A percentile compares a stretch with the other conserved stretches of the same genome.
These are phyloP conservation scores for Calyptomena viridis DNA, from an alignment of 2,113 vertebrate species.

Conservation along the genomic window DNA sequence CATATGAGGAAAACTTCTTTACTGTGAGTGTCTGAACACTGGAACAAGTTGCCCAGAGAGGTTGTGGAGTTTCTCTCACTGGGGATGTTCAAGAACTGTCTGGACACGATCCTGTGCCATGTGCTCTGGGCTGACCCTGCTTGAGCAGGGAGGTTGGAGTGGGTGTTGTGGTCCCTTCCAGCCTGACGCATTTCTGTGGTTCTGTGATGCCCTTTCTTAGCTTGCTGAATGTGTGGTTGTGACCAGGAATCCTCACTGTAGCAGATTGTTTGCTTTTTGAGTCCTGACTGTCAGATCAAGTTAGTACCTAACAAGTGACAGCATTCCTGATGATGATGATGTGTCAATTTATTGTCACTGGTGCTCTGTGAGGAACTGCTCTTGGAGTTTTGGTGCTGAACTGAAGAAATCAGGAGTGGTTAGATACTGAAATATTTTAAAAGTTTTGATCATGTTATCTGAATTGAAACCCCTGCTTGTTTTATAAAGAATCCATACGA, in stretches of 20 bases:
- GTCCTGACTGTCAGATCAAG: not conserved
- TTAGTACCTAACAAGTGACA: not conserved
- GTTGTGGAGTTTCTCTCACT: not conserved
- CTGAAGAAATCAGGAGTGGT: not conserved
- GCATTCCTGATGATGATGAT: not conserved
- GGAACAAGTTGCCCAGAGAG: not conserved
- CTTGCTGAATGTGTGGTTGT: not conserved
- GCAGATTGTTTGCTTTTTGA: not conserved
- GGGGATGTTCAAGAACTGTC: not conserved
- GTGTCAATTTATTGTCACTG: not conserved
- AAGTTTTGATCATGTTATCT: not conserved
- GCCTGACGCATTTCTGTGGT: not conserved
- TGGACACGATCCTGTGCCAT: not conserved
- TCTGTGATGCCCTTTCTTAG: not conserved
- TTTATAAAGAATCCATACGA: not conserved
- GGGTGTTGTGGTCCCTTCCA: not conserved
- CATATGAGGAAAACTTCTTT: not conserved
- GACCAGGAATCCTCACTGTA: not conserved
- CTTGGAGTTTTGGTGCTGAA: not conserved
- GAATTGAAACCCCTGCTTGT: not conserved
- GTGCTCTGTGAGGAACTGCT: not conserved
- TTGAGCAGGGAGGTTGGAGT: not conserved
- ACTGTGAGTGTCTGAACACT: fast-evolving
- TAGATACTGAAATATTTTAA: not conserved
- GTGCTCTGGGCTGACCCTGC: not conserved